phyloP scores from a whole-genome alignment of 2,888 invertebrate species.

The Linyphia triangularis region DNA sequence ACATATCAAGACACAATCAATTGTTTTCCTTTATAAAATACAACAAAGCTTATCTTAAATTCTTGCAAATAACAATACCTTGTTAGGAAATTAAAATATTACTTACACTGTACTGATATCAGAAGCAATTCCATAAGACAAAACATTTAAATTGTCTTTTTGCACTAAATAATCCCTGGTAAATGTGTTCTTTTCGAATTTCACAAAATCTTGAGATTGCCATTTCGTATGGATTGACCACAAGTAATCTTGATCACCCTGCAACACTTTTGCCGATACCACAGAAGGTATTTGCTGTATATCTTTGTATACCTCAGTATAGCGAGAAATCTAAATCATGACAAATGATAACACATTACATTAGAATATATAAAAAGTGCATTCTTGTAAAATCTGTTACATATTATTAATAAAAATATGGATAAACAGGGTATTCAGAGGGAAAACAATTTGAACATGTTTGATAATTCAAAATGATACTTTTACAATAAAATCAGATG shows the following conservation, averaged over 20 bases:
- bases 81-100: neutral
- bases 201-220: conserved; percentile 38
- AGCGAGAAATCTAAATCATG: conserved; percentile 12
- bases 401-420: too few relatives aligned
- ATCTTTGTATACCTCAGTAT: conserved; percentile 3
- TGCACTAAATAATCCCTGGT: conserved; percentile 20
- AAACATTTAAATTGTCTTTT: neutral
- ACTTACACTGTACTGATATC: conserved; percentile 36
- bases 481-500: too few relatives aligned
- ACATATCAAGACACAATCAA: too few relatives aligned
- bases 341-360: too few relatives aligned
- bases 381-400: too few relatives aligned
- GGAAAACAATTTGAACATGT: too few relatives aligned
- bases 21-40: too few relatives aligned
- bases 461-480: too few relatives aligned
- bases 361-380: too few relatives aligned
- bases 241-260: neutral
- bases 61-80: too few relatives aligned
- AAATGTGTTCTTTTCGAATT: conserved; percentile 11
- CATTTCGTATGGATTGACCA: conserved; percentile 21
- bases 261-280: conserved; percentile 1
- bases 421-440: too few relatives aligned
- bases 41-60: too few relatives aligned
- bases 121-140: conserved; percentile 23
- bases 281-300: neutral